Percentiles rank a stretch among this genome's conserved stretches.
Conservation (phyloP, 2,888 invertebrate species). For the Bruchidius siliquastri region DNA sequence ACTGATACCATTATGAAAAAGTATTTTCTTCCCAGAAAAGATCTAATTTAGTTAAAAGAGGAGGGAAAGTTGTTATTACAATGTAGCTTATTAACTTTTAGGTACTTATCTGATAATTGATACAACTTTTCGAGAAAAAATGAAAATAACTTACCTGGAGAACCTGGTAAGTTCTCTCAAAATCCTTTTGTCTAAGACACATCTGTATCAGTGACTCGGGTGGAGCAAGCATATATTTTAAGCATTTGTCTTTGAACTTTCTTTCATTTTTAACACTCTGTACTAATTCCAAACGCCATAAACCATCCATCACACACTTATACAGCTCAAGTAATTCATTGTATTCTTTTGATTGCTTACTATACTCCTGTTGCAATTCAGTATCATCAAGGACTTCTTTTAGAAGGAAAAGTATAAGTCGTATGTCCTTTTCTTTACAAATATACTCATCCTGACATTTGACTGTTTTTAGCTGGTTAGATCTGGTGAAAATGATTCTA, state of each 20-base stretch:
- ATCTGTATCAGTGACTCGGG: slow-evolving; percentile 71
- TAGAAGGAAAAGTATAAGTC: slow-evolving; percentile 55
- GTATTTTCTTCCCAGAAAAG: too few relatives aligned
- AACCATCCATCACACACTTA: slow-evolving; percentile 60
- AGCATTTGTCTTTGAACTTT: slow-evolving; percentile 50
- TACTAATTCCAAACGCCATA: slow-evolving; percentile 70
- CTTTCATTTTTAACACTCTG: slow-evolving; percentile 52
- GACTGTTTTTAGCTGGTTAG: slow-evolving; percentile 9
- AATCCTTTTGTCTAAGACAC: slow-evolving; percentile 69
- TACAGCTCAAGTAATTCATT: slow-evolving; percentile 38
- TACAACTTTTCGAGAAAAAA: not conserved
- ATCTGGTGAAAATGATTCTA: slow-evolving; percentile 50
- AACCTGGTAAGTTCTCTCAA: slow-evolving; percentile 71
- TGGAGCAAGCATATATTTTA: slow-evolving; percentile 69
- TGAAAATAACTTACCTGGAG: slow-evolving; percentile 62
- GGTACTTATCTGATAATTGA: too few relatives aligned
- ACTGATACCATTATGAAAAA: too few relatives aligned
- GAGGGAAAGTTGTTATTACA: too few relatives aligned
- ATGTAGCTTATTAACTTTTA: too few relatives aligned
- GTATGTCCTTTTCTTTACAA: slow-evolving; percentile 57
- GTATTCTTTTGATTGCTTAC: slow-evolving; percentile 39
- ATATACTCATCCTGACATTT: slow-evolving; percentile 48
- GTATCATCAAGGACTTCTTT: slow-evolving; percentile 53
- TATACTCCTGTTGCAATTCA: slow-evolving; percentile 43
- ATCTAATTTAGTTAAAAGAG: too few relatives aligned